Evolutionary conservation across 35 echinoderm and acorn worm genomes (phyloP).

Genomic region (Lytechinus variegatus): DNA sequence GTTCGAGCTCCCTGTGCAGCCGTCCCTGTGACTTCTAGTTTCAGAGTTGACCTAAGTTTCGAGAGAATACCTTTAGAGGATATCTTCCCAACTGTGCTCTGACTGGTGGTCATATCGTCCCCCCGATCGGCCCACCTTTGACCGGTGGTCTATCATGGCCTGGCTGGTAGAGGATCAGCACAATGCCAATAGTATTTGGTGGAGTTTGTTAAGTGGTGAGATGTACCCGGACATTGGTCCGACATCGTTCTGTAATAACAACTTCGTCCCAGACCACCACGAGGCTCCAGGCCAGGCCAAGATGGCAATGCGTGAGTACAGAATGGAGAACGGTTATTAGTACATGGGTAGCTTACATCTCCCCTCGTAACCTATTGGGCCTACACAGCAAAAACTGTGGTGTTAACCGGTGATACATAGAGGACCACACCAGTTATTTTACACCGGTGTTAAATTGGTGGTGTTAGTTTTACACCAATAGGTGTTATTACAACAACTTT

Average conservation of each 20-base stretch:
- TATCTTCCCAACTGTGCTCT: background rate
- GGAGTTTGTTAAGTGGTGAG: background rate
- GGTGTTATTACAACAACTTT: too few relatives aligned
- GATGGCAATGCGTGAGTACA: background rate
- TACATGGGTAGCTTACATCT: too few relatives aligned
- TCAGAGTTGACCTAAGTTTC: background rate
- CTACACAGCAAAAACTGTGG: too few relatives aligned
- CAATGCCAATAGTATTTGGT: background rate
- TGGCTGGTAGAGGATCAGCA: background rate
- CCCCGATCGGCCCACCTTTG: background rate
- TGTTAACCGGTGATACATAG: too few relatives aligned
- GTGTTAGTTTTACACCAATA: too few relatives aligned
- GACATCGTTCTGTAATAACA: background rate
- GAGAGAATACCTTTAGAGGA: background rate
- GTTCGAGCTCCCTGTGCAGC: background rate
- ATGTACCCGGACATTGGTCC: background rate
- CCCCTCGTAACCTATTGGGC: too few relatives aligned
- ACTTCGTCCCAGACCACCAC: background rate
- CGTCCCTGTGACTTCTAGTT: background rate
- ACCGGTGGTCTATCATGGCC: background rate
- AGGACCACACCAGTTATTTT: too few relatives aligned
- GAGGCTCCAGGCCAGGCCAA: background rate
- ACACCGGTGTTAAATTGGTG: too few relatives aligned
- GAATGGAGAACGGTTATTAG: background rate
- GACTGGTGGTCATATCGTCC: background rate